These are phyloP conservation scores for Drosophila lacteicornis DNA, from an alignment of 1,140 invertebrate genomes.

Conservation along the genomic window DNA sequence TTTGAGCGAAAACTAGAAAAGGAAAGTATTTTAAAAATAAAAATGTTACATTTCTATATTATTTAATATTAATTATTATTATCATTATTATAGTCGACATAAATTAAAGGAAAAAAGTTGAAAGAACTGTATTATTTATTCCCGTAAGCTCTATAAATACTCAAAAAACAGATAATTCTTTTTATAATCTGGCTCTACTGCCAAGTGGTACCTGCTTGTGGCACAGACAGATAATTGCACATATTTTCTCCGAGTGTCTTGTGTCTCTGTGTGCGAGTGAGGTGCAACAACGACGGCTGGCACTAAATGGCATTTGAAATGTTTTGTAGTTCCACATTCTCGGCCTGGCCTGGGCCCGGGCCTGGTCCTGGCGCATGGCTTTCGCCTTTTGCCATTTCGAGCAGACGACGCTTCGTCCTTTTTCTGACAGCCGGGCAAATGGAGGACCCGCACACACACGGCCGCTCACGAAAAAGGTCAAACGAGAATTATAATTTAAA, in stretches of 20 bases:
- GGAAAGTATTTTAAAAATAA: no score
- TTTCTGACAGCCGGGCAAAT: constrained; percentile 47
- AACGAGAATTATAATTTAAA: constrained; percentile 66
- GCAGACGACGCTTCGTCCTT: constrained; percentile 55
- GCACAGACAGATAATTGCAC: not conserved
- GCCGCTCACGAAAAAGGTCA: constrained; percentile 50
- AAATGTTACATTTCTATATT: not conserved
- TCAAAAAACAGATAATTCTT: no score
- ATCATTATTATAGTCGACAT: not conserved
- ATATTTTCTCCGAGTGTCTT: constrained; percentile 13
- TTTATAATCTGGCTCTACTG: no score
- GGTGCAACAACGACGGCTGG: constrained; percentile 60
- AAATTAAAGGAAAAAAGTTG: not conserved
- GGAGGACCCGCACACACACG: constrained; percentile 37
- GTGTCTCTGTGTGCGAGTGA: constrained; percentile 27
- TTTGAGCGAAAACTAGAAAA: no score
- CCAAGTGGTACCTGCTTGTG: no score
- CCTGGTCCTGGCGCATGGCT: constrained; percentile 36
- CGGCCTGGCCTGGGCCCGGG: constrained; percentile 6
- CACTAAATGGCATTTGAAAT: constrained; percentile 67
- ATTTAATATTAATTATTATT: not conserved
- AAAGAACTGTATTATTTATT: no score
- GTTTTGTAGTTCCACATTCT: constrained; percentile 65
- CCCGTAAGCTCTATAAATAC: no score
- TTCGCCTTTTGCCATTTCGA: constrained; percentile 59